These are phyloP conservation scores for Macquaria ambigua DNA, from an alignment of 2,113 vertebrate species.

Conservation along the genomic window DNA sequence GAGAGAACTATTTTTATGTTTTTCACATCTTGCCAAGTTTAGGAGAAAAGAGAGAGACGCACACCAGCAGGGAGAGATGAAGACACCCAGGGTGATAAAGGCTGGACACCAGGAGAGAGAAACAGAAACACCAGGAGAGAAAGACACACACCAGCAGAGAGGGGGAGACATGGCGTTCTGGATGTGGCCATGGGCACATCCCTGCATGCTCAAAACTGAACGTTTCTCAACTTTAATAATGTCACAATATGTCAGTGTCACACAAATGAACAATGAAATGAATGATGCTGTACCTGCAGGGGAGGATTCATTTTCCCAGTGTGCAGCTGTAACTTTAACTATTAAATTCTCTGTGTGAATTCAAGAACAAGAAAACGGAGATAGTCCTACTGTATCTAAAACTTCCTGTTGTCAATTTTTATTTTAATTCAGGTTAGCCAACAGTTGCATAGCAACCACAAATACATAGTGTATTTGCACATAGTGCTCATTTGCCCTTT, in stretches of 20 bases:
- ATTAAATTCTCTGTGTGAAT: not conserved
- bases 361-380: not conserved
- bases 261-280: conserved; percentile 30
- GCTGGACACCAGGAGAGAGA: conserved; percentile 28
- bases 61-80: conserved; percentile 36
- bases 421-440: not conserved
- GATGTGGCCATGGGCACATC: conserved; percentile 17
- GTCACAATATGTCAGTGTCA: conserved; percentile 8
- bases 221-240: conserved; percentile 39
- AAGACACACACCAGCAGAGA: conserved; percentile 3
- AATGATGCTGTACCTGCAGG: conserved; percentile 1
- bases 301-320: conserved; percentile 5
- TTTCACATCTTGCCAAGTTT: conserved; percentile 33
- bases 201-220: conserved; percentile 35
- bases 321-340: not conserved
- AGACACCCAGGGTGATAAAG: conserved; percentile 34
- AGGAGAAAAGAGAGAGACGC: not conserved
- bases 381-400: not conserved
- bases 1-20: conserved; percentile 1
- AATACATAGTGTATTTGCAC: not conserved
- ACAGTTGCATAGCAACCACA: conserved; percentile 10
- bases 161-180: not conserved
- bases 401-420: not conserved
- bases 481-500: not conserved
- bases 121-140: conserved; percentile 33